Percentiles rank a stretch among this genome's conserved stretches.
Conservation (phyloP, 2,888 invertebrate genomes). For the Melanotus villosus region DNA sequence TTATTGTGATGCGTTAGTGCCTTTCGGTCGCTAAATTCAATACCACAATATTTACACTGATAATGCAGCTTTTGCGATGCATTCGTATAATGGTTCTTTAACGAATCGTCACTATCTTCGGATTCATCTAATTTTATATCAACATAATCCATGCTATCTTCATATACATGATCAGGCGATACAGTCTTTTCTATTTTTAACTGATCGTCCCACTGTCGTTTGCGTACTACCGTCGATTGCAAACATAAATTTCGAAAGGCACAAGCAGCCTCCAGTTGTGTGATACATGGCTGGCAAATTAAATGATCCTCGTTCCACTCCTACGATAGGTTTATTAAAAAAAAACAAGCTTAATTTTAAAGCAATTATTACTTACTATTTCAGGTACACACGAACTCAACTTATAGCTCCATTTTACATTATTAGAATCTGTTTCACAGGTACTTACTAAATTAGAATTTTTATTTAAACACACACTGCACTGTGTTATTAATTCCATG, state of each 20-base stretch:
- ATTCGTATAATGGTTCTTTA: neutral
- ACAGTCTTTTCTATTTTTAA: neutral
- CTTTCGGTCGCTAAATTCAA: neutral
- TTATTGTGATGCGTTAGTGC: neutral
- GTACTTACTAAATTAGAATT: constrained; percentile 42
- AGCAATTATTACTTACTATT: constrained; percentile 53
- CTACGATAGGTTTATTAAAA: constrained; percentile 24
- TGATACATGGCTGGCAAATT: constrained; percentile 55
- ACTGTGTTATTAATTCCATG: neutral
- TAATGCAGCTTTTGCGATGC: neutral
- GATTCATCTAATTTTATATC: neutral
- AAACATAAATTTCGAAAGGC: constrained; percentile 59
- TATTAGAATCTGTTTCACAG: constrained; percentile 48
- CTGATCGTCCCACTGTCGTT: neutral
- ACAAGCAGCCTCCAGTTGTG: constrained; percentile 56
- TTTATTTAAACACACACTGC: neutral
- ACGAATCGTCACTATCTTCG: neutral
- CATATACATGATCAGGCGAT: neutral
- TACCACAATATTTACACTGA: constrained; percentile 8
- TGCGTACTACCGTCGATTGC: constrained; percentile 51
- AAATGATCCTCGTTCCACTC: constrained; percentile 54
- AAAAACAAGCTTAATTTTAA: too few relatives aligned
- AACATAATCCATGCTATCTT: neutral
- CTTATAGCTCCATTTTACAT: constrained; percentile 52
- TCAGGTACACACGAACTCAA: constrained; percentile 58